Conservation (phyloP, 1,140 invertebrate genomes). For the Cyclina sinensis region DNA sequence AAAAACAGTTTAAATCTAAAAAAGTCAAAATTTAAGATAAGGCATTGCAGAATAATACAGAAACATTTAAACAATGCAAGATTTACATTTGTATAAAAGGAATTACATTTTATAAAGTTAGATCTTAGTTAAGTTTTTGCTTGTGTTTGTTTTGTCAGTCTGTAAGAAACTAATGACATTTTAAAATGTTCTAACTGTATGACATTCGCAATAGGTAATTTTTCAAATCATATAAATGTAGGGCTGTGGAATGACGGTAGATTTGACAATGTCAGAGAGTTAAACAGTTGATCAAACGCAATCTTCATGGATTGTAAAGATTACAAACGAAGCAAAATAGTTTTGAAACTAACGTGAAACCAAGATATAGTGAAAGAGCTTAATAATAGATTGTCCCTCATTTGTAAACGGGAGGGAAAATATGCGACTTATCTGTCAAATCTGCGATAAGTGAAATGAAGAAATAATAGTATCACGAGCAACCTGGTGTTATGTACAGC, state of each 20-base stretch:
- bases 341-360: slow-evolving; percentile 57
- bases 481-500: background rate
- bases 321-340: slow-evolving; percentile 58
- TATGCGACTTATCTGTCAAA: slow-evolving; percentile 63
- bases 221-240: slow-evolving; percentile 9
- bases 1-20: too few species aligned
- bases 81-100: too few species aligned
- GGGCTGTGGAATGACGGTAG: slow-evolving; percentile 3
- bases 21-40: too few species aligned
- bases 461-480: slow-evolving; percentile 3
- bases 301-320: slow-evolving; percentile 58
- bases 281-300: slow-evolving; percentile 39
- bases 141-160: too few species aligned
- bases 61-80: too few species aligned
- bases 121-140: too few species aligned
- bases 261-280: slow-evolving; percentile 12
- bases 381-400: slow-evolving; percentile 53
- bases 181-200: too few species aligned
- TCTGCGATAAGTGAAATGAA: slow-evolving; percentile 58
- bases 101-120: too few species aligned
- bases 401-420: slow-evolving; percentile 60
- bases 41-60: too few species aligned
- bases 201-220: background rate
- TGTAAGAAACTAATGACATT: too few species aligned
- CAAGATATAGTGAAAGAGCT: slow-evolving; percentile 17